These are phyloP conservation scores for Rhopalosiphum maidis DNA, from an alignment of 1,140 invertebrate genomes.

Conservation along the genomic window DNA sequence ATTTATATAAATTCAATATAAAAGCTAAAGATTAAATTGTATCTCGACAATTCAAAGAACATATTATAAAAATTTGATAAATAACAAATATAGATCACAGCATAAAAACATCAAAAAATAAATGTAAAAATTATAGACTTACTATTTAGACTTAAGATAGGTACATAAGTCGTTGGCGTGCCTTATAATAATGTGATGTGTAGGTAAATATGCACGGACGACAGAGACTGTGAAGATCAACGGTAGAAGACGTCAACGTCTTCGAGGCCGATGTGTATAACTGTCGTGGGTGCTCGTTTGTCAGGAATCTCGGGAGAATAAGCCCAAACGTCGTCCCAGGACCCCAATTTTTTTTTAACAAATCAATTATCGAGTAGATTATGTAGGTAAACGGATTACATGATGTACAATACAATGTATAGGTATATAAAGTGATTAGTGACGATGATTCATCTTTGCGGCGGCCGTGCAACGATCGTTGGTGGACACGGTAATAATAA, in stretches of 20 bases:
- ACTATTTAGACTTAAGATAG: neutral
- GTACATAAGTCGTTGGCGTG: neutral
- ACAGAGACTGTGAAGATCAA: neutral
- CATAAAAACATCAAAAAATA: neutral
- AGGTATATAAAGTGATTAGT: neutral
- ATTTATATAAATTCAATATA: neutral
- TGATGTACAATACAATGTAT: neutral
- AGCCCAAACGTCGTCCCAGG: neutral
- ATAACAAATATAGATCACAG: neutral
- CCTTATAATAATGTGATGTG: neutral
- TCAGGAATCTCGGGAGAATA: neutral
- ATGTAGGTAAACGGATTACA: neutral
- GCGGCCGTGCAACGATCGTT: neutral
- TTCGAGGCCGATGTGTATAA: neutral
- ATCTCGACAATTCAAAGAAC: neutral
- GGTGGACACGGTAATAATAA: neutral
- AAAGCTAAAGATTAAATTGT: neutral
- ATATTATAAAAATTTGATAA: neutral
- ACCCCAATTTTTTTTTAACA: neutral
- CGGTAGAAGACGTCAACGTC: neutral
- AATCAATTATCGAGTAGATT: neutral
- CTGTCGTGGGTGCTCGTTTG: neutral
- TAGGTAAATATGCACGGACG: neutral
- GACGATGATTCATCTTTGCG: conserved; percentile 11
- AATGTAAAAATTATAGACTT: neutral